Percentiles rank a stretch among this genome's conserved stretches.
Conservation (phyloP, 2,113 vertebrate genomes). For the Lipotes vexillifer region DNA sequence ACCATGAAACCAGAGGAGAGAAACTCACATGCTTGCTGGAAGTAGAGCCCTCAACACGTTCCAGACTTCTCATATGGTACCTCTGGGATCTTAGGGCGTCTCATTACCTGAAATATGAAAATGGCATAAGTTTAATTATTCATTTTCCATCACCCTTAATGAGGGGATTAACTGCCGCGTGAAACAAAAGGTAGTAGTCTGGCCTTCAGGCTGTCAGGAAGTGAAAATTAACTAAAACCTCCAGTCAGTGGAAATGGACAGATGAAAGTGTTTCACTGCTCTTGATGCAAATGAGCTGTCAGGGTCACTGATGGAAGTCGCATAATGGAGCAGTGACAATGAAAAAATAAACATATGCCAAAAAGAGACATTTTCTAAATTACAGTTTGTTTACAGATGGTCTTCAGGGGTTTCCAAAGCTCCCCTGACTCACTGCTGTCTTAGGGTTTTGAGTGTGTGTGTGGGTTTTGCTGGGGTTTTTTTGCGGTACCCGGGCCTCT, state of each 20-base stretch:
- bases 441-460: not conserved
- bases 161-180: constrained; percentile 43
- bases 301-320: constrained; percentile 1
- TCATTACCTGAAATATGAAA: constrained; percentile 60
- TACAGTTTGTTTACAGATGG: not conserved
- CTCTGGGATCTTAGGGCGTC: not conserved
- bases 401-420: not conserved
- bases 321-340: not conserved
- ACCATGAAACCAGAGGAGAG: not conserved
- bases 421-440: not conserved
- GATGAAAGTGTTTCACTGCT: constrained; percentile 40
- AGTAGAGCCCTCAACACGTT: not conserved
- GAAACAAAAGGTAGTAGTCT: constrained; percentile 54
- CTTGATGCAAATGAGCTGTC: not conserved
- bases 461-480: not conserved
- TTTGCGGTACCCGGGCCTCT: no score
- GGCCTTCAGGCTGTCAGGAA: constrained; percentile 50
- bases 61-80: not conserved
- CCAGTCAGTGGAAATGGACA: constrained; percentile 1
- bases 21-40: not conserved
- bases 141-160: constrained; percentile 55
- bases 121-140: constrained; percentile 61
- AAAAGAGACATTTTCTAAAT: not conserved
- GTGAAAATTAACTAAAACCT: constrained; percentile 43
- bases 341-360: constrained; percentile 28